phyloP scores from a whole-genome alignment of 2,113 vertebrate species.

The Peromyscus maniculatus region DNA sequence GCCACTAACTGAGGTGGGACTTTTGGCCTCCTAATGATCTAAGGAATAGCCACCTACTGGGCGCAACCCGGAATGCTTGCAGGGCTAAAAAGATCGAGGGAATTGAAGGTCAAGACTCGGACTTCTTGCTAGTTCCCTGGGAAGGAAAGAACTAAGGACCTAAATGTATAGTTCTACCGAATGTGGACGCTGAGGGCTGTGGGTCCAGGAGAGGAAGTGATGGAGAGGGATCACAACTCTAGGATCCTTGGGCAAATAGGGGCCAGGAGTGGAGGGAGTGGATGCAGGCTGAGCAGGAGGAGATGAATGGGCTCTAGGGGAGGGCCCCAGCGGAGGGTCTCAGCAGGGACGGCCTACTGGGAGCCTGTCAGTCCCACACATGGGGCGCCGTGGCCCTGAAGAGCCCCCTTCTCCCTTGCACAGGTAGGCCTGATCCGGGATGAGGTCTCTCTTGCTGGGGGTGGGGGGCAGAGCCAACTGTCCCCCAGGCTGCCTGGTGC shows the following conservation, averaged over 20 bases:
- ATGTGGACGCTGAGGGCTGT: neutral
- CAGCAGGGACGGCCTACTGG: conserved; percentile 63
- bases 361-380: conserved; percentile 76
- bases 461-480: neutral
- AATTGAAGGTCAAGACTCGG: neutral
- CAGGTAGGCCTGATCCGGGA: conserved; percentile 80
- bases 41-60: neutral
- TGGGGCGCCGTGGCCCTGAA: conserved; percentile 77
- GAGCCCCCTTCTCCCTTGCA: conserved; percentile 78
- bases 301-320: conserved; percentile 18
- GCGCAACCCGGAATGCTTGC: neutral
- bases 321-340: conserved; percentile 6
- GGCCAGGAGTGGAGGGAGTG: neutral
- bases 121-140: neutral
- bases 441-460: neutral
- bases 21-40: neutral
- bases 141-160: neutral
- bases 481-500: conserved; percentile 42
- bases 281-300: neutral
- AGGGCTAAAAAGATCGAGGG: neutral
- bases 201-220: neutral
- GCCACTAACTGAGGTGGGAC: neutral
- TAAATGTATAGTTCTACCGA: neutral
- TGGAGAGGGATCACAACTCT: neutral
- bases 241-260: neutral